Percentiles rank a stretch among this genome's conserved stretches.
Conservation (phyloP, 2,113 vertebrate species). For the Epinephelus cyanopodus region DNA sequence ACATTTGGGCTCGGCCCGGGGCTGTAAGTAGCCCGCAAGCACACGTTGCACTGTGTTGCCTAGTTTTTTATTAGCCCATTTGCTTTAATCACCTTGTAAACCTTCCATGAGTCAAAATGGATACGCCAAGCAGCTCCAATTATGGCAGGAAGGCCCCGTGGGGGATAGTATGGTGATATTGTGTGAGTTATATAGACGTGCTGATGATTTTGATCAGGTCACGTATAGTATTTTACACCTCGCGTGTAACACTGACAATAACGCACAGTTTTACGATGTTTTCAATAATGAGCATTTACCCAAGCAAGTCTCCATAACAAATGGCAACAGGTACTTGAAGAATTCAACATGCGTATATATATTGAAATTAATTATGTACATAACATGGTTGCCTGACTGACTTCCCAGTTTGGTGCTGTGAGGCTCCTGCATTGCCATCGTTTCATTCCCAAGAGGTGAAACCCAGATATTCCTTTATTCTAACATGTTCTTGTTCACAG, state of each 20-base stretch:
- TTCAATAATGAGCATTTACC: conserved; percentile 15
- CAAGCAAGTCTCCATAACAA: conserved; percentile 15
- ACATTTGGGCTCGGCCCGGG: conserved; percentile 69
- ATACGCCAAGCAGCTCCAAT: conserved; percentile 65
- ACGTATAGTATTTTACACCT: conserved; percentile 4
- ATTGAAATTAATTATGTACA: conserved; percentile 66
- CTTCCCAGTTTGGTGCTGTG: conserved; percentile 48
- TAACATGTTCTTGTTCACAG: conserved; percentile 69
- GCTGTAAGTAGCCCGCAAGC: conserved; percentile 61
- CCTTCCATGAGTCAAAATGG: conserved; percentile 71
- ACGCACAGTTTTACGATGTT: conserved; percentile 29
- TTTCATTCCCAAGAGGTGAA: conserved; percentile 72
- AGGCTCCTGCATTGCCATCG: conserved; percentile 27
- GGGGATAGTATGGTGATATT: conserved; percentile 53
- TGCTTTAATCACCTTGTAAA: conserved; percentile 82
- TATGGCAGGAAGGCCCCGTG: conserved; percentile 52
- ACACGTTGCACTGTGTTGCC: conserved; percentile 63
- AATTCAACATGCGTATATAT: conserved; percentile 51
- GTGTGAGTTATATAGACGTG: conserved; percentile 29
- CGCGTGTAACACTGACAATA: conserved; percentile 6
- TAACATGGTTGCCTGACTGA: conserved; percentile 41
- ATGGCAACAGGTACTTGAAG: conserved; percentile 28
- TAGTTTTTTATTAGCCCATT: conserved; percentile 80
- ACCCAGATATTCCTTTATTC: conserved; percentile 76
- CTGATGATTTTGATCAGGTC: conserved; percentile 39